phyloP scores from a whole-genome alignment of 2,113 vertebrate genomes.

The Salvelinus fontinalis region DNA sequence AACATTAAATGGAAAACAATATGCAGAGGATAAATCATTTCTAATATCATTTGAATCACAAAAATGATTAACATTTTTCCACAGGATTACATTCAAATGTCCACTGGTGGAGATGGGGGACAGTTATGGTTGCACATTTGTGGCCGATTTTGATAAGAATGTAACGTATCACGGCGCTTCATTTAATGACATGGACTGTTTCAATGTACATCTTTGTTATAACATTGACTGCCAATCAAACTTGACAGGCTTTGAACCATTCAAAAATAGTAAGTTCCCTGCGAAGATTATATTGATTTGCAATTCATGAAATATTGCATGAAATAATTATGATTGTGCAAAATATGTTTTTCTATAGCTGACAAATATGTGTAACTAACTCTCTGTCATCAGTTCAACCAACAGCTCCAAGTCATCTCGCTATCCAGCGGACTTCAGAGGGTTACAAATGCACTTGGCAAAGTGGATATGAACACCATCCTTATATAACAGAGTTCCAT shows the following conservation, averaged over 20 bases:
- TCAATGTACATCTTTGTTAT: neutral
- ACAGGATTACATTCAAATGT: constrained; percentile 3
- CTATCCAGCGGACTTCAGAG: constrained; percentile 15
- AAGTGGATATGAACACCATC: constrained; percentile 26
- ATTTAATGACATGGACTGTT: rapidly evolving
- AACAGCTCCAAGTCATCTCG: constrained; percentile 28
- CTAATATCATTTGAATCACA: neutral
- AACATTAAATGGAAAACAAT: neutral
- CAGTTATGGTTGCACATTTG: constrained; percentile 22
- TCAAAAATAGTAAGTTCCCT: constrained; percentile 35
- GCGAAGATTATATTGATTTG: neutral
- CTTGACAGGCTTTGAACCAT: rapidly evolving
- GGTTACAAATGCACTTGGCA: constrained; percentile 42
- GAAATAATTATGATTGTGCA: neutral
- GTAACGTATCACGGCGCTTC: neutral
- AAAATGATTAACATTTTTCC: neutral
- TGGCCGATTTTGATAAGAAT: rapidly evolving
- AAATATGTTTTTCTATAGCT: too few relatives aligned
- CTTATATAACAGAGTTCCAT: rapidly evolving
- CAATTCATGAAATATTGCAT: neutral
- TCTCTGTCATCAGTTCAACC: constrained; percentile 56
- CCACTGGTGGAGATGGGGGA: constrained; percentile 1
- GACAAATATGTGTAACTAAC: neutral
- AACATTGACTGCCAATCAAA: neutral
- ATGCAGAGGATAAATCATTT: neutral